A percentile compares a stretch with the other conserved stretches of the same genome.
Evolutionary conservation across 2,797 vertebrate species (phyloP).

Genomic region (Paramormyrops hopkinsi): DNA sequence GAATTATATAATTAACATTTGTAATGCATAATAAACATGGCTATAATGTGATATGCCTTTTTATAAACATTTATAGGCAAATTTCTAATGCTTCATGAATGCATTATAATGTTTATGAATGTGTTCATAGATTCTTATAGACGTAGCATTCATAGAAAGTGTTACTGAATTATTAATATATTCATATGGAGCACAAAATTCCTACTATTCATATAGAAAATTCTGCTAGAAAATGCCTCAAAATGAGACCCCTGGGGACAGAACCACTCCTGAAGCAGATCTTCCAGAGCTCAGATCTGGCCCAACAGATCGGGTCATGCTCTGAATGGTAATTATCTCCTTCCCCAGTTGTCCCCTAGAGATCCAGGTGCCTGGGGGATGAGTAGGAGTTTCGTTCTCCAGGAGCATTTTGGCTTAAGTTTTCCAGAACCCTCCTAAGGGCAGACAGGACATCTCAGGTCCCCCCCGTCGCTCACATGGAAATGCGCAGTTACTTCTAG

Average conservation of each 20-base stretch:
- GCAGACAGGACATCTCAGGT: not conserved
- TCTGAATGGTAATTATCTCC: not conserved
- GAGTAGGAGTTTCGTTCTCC: not conserved
- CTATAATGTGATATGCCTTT: not conserved
- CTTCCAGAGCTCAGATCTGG: not conserved
- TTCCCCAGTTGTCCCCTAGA: not conserved
- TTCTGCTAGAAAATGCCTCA: not conserved
- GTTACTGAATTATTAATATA: not conserved
- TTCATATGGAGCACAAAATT: not conserved
- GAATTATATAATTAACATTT: not conserved
- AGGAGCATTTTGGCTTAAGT: not conserved
- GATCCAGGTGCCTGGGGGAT: not conserved
- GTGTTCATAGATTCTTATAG: not conserved
- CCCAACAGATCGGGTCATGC: not conserved
- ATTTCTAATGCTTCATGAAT: not conserved
- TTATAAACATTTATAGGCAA: not conserved
- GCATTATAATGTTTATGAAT: not conserved
- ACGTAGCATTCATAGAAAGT: not conserved
- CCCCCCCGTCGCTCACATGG: not conserved
- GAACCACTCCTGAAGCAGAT: not conserved
- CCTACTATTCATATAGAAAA: not conserved
- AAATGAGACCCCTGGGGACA: not conserved
- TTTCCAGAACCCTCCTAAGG: not conserved
- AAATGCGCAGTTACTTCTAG: not conserved
- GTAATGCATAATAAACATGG: not conserved